Base-by-base conservation (phyloP, 2,113 vertebrate genomes). In the Ceuthmochares aereus region DNA sequence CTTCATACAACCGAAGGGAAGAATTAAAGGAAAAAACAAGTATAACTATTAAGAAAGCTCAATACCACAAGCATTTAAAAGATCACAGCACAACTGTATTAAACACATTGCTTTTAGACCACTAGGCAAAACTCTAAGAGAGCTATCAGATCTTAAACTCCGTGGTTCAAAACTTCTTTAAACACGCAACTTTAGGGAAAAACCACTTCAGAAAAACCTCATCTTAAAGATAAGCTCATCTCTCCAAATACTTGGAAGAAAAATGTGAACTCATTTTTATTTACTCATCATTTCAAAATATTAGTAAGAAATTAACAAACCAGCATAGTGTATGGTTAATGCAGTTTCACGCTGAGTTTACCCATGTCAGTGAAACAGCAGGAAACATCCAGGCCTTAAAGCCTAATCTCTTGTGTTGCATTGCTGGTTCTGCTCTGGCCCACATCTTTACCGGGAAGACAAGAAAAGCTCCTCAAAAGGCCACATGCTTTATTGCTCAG, bases 61-160 rank as follows among this genome's bases (percentile, higher is more conserved):
- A 81, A 74, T 75, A 85, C 54, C 58, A 90, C 77, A 93, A 87
- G 52, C 70, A 94, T 82, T 91, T 94, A 91, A 76, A 67, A 94
- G 56, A 94, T 72, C 84, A 87, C 26, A 87, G 60, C 56, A 81
- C 15, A 82, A 70, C 42, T 59, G 34, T 43, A 84, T 67, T 77
- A 59, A 88, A 93, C 26, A 52, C 16, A 40, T 47, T 29, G 17
- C 64, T 91, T 84, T 78, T 58, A 92, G 87, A 87, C 92, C 43
- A 40, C 40, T 43, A 75, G 27, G 34, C 37, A 78, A 87, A 96
- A 87, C 32, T 66, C 34, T 27, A 10, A 26, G 21, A 80, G 12
- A 74, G 32, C 22, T 67, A 87, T 72, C 47, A 25, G 52, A n/a
- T 81, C 64, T 84, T 70, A 81, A 90, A 34, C 11, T 89, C 56